Base-by-base conservation (phyloP, 2,888 invertebrate genomes). In the Hyles lineata region DNA sequence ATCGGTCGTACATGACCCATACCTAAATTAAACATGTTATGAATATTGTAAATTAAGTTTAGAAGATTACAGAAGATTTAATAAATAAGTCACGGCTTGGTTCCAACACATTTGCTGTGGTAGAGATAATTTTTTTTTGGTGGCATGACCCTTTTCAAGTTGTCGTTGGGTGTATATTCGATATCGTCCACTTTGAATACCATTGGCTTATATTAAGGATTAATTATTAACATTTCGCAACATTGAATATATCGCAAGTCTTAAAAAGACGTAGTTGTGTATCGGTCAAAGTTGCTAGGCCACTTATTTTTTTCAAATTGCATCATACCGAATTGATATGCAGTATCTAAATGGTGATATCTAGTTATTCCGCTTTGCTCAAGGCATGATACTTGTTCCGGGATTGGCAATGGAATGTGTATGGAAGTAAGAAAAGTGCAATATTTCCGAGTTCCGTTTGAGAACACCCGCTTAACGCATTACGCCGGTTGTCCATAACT, bases 371-470 rank as follows among this genome's bases (percentile, higher is more conserved):
- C 60, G 25, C 60, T 61, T 25, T 15, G 17, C 3, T 29, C 25
- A 25, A 25, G 60, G 23, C 3, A 29, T 61, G 60, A 29, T 23
- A 29, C 11, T 6, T 25, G 25, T 17, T 61, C 60, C 25, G 25
- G 15, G 60, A 15, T 23, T 61, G 43, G 9, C 15, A 55, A 21
- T 29, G 52, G n/a, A 52, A 52, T 62, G 25, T 21, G 52, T 52
- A n/a, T 29, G 15, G 17, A 52, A 62, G 82, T 83, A 82, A 82
- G 78, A 80, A 82, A 74, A 83, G 85, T 83, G 80, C 82, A 82
- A 83, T 85, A 84, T 84, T 84, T 84, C 81, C 82, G 82, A 85
- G 84, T 85, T 86, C 85, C 85, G 84, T 78, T 85, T 83, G 74
- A 73, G 73, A 73, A 77, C 55, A 35, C 25, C 55, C 50, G 25